Evolutionary conservation across 1,140 invertebrate species (phyloP).

Genomic region (Zaprionus capensis): DNA sequence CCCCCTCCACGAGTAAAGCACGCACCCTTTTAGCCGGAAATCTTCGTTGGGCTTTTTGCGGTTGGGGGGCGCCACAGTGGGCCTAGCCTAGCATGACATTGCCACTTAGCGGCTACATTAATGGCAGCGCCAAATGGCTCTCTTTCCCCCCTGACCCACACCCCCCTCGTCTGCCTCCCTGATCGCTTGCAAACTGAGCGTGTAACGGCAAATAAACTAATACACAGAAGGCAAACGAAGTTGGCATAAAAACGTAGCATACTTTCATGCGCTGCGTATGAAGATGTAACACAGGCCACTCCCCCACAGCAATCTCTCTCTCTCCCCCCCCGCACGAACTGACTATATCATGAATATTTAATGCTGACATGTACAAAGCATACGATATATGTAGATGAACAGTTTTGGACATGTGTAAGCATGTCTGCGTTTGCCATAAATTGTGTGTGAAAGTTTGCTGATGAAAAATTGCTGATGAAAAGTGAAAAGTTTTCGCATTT

Average conservation of each 20-base stretch:
- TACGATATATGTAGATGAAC: constrained; percentile 63
- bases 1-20: constrained; percentile 14
- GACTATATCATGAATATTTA: constrained; percentile 76
- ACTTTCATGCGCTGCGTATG: constrained; percentile 65
- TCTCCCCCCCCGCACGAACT: not conserved
- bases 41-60: constrained; percentile 62
- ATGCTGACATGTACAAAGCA: constrained; percentile 79
- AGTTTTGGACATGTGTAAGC: constrained; percentile 32
- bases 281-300: constrained; percentile 64
- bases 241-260: constrained; percentile 64
- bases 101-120: constrained; percentile 82
- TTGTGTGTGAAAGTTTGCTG: constrained; percentile 11
- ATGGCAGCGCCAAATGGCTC: constrained; percentile 76
- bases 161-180: not conserved
- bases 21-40: constrained; percentile 72
- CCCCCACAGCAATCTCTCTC: not conserved
- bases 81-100: constrained; percentile 78
- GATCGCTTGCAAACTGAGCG: constrained; percentile 65
- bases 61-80: constrained; percentile 50
- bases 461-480: constrained; percentile 73
- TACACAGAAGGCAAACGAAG: constrained; percentile 49
- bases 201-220: constrained; percentile 82
- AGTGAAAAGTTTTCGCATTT: constrained; percentile 53
- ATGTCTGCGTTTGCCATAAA: not conserved
- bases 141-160: constrained; percentile 20